Conservation (phyloP, 2,888 invertebrate genomes). For the Polymixis flavicincta region DNA sequence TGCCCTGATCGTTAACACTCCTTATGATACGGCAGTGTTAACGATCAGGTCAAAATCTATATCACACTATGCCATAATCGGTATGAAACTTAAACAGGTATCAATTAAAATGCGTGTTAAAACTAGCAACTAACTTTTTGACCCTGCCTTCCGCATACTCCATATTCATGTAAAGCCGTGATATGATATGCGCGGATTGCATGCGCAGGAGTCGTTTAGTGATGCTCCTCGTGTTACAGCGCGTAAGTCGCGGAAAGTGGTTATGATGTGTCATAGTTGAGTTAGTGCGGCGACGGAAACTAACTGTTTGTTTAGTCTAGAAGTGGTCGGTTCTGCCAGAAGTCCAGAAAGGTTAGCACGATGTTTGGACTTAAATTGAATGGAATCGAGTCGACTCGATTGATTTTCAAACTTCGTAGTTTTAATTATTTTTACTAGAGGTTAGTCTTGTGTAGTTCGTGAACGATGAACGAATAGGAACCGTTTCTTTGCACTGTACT, state of each 20-base stretch:
- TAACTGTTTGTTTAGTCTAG: conserved; percentile 54
- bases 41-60: neutral
- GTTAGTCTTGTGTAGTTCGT: too few species aligned
- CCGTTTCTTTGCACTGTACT: too few species aligned
- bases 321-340: neutral
- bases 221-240: conserved; percentile 60
- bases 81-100: conserved; percentile 39
- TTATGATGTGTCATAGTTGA: conserved; percentile 63
- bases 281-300: conserved; percentile 37
- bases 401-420: neutral
- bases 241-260: conserved; percentile 63
- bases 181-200: conserved; percentile 69
- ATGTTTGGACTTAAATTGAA: neutral
- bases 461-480: too few species aligned
- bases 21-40: neutral
- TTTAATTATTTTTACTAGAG: too few species aligned
- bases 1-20: neutral
- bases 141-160: conserved; percentile 64
- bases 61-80: conserved; percentile 30
- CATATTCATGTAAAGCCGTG: conserved; percentile 65
- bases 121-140: conserved; percentile 54
- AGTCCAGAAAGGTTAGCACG: too few species aligned
- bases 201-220: conserved; percentile 61
- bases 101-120: conserved; percentile 58
- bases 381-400: neutral